These are phyloP conservation scores for Bombus fervidus DNA, from an alignment of 1,140 invertebrate genomes.

Conservation along the genomic window DNA sequence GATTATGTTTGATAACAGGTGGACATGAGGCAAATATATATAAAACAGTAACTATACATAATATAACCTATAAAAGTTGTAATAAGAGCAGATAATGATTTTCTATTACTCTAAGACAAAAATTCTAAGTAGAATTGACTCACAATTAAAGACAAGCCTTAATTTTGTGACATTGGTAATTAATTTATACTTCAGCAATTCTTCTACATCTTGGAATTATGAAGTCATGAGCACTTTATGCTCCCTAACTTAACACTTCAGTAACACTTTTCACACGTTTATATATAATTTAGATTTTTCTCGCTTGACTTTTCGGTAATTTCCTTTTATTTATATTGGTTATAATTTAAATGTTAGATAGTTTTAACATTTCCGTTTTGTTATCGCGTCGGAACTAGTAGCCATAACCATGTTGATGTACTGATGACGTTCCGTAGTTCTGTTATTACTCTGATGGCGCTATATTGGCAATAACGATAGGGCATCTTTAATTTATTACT, in stretches of 20 bases:
- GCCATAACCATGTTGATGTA: slow-evolving; percentile 55
- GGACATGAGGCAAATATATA: slow-evolving; percentile 35
- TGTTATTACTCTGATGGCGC: slow-evolving; percentile 30
- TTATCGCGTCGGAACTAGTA: slow-evolving; percentile 52
- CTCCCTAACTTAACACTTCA: background rate
- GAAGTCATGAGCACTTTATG: slow-evolving; percentile 1
- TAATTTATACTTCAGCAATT: slow-evolving; percentile 9
- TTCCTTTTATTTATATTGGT: too few relatives aligned
- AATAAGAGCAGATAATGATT: background rate
- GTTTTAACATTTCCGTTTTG: slow-evolving; percentile 38
- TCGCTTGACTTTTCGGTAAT: background rate
- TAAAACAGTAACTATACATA: background rate
- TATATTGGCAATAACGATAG: background rate
- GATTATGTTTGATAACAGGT: slow-evolving; percentile 42
- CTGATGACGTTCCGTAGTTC: slow-evolving; percentile 56
- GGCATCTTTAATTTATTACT: background rate
- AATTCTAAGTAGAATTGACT: slow-evolving; percentile 29
- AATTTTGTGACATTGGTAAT: slow-evolving; percentile 11
- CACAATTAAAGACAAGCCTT: slow-evolving; percentile 31
- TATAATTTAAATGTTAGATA: background rate
- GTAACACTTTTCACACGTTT: background rate
- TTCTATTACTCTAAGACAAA: background rate
- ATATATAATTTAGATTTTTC: background rate
- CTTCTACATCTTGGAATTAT: slow-evolving; percentile 45
- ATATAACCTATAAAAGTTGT: slow-evolving; percentile 50